These are phyloP conservation scores for Laterallus jamaicensis DNA, from an alignment of 2,113 vertebrate genomes.

Conservation along the genomic window DNA sequence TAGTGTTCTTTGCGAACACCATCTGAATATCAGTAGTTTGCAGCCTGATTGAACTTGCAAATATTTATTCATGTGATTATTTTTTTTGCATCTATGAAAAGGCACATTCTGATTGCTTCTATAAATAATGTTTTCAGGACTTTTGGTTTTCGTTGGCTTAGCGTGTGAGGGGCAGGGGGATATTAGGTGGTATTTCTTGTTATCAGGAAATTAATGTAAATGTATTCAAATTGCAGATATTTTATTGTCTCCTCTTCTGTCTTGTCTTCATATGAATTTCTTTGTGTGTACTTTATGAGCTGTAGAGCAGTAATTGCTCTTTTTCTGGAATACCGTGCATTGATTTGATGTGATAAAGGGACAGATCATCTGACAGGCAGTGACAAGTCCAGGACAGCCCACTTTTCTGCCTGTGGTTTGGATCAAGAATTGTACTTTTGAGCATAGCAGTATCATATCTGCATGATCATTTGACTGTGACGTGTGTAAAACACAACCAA, in stretches of 20 bases:
- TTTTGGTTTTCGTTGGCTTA: neutral
- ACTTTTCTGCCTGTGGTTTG: neutral
- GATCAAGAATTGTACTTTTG: neutral
- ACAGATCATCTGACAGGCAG: neutral
- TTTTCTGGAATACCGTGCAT: neutral
- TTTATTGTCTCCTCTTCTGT: neutral
- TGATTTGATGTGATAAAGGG: neutral
- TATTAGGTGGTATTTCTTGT: neutral
- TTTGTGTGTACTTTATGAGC: neutral
- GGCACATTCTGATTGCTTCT: neutral
- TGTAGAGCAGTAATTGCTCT: neutral
- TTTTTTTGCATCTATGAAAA: neutral
- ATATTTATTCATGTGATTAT: neutral
- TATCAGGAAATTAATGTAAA: slow-evolving; percentile 10
- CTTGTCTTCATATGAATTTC: neutral
- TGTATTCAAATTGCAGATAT: slow-evolving; percentile 16
- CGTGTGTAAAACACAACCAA: neutral
- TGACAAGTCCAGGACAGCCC: neutral
- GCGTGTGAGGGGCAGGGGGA: neutral
- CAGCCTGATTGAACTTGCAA: neutral
- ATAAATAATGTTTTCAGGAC: neutral
- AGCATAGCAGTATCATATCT: rapidly evolving
- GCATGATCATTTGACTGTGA: neutral
- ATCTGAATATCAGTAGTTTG: neutral
- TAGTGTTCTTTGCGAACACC: neutral